Percentiles rank a stretch among this genome's conserved stretches.
phyloP scores from a whole-genome alignment of 2,888 invertebrate genomes.

The Rhaphigaster nebulosa region DNA sequence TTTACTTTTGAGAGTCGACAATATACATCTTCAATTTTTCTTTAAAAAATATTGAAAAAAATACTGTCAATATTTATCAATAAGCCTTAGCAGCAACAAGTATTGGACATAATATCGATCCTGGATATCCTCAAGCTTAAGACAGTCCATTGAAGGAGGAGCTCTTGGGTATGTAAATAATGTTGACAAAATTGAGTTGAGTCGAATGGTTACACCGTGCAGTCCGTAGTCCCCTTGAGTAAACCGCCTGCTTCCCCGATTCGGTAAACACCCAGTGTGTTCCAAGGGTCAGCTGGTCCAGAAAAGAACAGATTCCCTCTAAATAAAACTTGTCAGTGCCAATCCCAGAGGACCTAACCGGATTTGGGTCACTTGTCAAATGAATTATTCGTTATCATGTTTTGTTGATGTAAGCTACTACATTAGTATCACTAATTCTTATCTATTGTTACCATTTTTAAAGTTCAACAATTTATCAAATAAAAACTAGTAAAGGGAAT shows the following conservation, averaged over 20 bases:
- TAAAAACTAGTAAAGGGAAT: too few relatives aligned
- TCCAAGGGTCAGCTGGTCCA: not conserved
- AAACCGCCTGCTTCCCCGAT: not conserved
- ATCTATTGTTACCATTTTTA: too few relatives aligned
- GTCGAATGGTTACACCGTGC: not conserved
- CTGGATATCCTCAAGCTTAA: too few relatives aligned
- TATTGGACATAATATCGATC: too few relatives aligned
- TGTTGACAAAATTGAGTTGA: constrained; percentile 53
- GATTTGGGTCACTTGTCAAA: not conserved
- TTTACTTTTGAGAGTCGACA: too few relatives aligned
- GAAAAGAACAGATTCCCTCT: not conserved
- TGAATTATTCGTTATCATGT: not conserved
- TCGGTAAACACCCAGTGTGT: not conserved
- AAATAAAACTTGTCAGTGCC: not conserved
- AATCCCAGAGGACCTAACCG: not conserved
- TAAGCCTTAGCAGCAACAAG: too few relatives aligned
- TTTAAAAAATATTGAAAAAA: too few relatives aligned
- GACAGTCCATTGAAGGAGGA: not conserved
- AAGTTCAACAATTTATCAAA: too few relatives aligned
- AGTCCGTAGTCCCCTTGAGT: not conserved
- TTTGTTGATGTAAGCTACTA: not conserved
- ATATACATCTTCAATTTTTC: too few relatives aligned
- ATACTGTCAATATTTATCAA: too few relatives aligned
- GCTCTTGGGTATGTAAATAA: constrained; percentile 48
- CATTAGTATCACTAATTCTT: too few relatives aligned